Evolutionary conservation across 1,140 invertebrate genomes (phyloP), one percentile per base, ranked within the genome.

Genomic region (Ostrea denselamellosa): DNA sequence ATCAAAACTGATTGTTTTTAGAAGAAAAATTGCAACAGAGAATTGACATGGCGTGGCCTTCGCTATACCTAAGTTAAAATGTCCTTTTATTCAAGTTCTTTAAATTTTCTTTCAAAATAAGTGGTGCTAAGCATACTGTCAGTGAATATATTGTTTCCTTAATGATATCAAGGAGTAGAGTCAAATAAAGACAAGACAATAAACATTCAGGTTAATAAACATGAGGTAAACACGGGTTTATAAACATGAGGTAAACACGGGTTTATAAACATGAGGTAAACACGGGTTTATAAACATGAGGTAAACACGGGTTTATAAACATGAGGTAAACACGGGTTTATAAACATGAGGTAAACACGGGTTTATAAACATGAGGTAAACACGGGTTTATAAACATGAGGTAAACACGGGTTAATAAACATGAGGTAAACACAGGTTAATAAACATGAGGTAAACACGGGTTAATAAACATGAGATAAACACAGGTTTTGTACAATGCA

Each of bases 21-120:
- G 5, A 56, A 12, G 54, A 62, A 62, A 19, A 5, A n/a, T 62
- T 17, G n/a, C 56, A 62, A 17, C 56, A 19, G n/a, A 62, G 17
- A 62, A 62, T 62, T 62, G 56, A 19, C 56, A 19, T 62, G 7
- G 56, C 17, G 19, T 0, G 56, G 17, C 56, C 56, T n/a, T 44
- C 17, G 0, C 0, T 17, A 8, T 62, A 62, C 2, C 34, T 44
- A 19, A 62, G 56, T 62, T 62, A 19, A 62, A 19, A n/a, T 62
- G 56, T 62, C 56, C 56, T 62, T 62, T 62, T 19, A 62, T 19
- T 58, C 17, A 62, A 44, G 34, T 19, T n/a, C 17, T 62, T 62
- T 62, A 17, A 62, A 62, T 17, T 62, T 62, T 62, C 56, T n/a
- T 62, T 62, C n/a, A 62, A 62, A 62, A n/a, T 62, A 62, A 62